Evolutionary conservation across 2,797 vertebrate genomes (phyloP), one percentile per base, ranked within the genome.

Genomic region (Diceros bicornis): DNA sequence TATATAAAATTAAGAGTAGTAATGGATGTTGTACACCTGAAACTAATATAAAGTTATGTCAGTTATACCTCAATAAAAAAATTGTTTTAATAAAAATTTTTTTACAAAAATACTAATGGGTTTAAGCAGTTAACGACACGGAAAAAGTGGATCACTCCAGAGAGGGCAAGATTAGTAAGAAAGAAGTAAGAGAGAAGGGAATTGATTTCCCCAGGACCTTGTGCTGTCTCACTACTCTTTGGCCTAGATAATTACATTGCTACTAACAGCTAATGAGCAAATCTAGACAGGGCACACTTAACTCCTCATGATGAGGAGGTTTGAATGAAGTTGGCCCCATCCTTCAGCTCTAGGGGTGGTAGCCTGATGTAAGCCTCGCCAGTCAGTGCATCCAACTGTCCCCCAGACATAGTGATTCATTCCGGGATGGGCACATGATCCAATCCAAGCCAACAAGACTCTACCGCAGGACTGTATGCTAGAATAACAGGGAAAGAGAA

Each of bases 41-140:
- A 71, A 32, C 27, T 5, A 61, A n/a, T 14, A 27, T 7, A 37
- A 66, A 3, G 14, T 10, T n/a, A 32, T 34, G 37, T 34, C 34
- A 20, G 68, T 17, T 78, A n/a, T 21, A 55, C 29, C 47, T 66
- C 74, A 66, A 89, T 66, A 32, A 18, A 41, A 61, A 44, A 55
- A 81, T 0, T 50, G 8, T 37, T 64, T 52, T 23, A n/a, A 89
- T 37, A 50, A 59, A 61, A 89, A 29, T 29, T 6, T 21, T 41
- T 82, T 61, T 21, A 2, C 6, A 79, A 81, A 20, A 55, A 37
- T 50, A 74, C 34, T 50, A 64, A 62, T 47, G 14, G 18, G 37
- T 81, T 77, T 84, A 94, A 92, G n/a, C 50, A 57, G 17, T 62
- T 95, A n/a, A 66, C 87, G 92, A 72, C 88, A 84, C 16, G 86